phyloP scores from a whole-genome alignment of 2,113 vertebrate genomes.

The Sinocyclocheilus anophthalmus region DNA sequence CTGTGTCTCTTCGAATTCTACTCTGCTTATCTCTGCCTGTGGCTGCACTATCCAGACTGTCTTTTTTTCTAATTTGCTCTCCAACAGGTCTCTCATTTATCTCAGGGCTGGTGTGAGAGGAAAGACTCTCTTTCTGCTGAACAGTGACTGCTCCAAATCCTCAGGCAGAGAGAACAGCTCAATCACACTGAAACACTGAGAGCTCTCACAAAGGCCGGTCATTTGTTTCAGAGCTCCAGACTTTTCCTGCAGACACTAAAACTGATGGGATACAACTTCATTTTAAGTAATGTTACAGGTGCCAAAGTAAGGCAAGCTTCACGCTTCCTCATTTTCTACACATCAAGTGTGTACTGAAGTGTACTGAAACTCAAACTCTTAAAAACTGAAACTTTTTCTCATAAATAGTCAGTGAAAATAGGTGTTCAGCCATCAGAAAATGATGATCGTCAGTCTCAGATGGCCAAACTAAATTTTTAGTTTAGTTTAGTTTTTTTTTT shows the following conservation, averaged over 20 bases:
- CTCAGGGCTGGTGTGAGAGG: conserved; percentile 45
- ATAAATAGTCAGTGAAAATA: background rate
- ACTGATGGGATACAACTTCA: background rate
- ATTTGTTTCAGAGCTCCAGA: conserved; percentile 19
- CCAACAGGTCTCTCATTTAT: conserved; percentile 56
- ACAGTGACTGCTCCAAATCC: conserved; percentile 34
- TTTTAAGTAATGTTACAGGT: background rate
- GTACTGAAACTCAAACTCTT: background rate
- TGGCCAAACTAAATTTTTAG: too few relatives aligned
- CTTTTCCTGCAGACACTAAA: conserved; percentile 18
- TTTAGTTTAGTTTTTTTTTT: too few relatives aligned
- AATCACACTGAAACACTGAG: conserved; percentile 18
- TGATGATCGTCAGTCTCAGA: too few relatives aligned
- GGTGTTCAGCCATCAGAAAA: background rate
- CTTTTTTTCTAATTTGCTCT: conserved; percentile 43
- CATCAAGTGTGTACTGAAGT: background rate
- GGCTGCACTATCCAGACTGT: conserved; percentile 30
- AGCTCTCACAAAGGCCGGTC: background rate
- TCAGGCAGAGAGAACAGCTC: conserved; percentile 29
- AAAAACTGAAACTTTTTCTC: background rate
- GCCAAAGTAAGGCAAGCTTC: background rate
- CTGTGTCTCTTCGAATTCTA: conserved; percentile 24
- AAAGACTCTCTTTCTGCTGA: conserved; percentile 20
- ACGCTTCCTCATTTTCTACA: background rate
- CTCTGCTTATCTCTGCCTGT: conserved; percentile 24